phyloP scores from a whole-genome alignment of 2,113 vertebrate species.

The Austrofundulus limnaeus region DNA sequence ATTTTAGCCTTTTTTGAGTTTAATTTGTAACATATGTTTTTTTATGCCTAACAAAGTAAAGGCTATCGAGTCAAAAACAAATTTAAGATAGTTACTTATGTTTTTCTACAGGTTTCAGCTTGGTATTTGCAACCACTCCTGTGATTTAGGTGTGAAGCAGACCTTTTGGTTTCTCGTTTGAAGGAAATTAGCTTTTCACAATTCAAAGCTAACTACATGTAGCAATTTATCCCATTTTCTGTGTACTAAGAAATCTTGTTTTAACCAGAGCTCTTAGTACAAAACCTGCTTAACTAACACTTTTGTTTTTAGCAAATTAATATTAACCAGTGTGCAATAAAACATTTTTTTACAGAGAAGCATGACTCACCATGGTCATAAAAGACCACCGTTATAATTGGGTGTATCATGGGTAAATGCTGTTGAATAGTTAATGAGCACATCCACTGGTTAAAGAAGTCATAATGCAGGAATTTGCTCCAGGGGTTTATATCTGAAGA shows the following conservation, averaged over 20 bases:
- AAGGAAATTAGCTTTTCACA: conserved; percentile 42
- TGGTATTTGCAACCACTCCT: conserved; percentile 50
- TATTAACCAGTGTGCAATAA: conserved; percentile 10
- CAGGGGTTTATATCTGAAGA: conserved; percentile 10
- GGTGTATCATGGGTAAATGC: not conserved
- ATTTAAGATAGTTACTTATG: not conserved
- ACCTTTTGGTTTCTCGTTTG: conserved; percentile 51
- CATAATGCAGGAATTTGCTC: not conserved
- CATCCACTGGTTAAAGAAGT: conserved; percentile 33
- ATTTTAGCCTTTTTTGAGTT: not conserved
- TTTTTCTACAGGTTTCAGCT: conserved; percentile 50
- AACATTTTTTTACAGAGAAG: conserved; percentile 13
- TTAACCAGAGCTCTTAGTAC: conserved; percentile 24
- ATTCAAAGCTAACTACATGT: conserved; percentile 4
- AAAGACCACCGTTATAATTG: conserved; percentile 37
- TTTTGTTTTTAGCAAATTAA: conserved; percentile 24
- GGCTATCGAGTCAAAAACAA: not conserved
- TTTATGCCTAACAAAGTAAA: not conserved
- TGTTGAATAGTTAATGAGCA: conserved; percentile 4
- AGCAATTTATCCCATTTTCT: conserved; percentile 36
- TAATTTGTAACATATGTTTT: not conserved
- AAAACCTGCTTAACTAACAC: conserved; percentile 54
- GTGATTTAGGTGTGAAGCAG: conserved; percentile 33
- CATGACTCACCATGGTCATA: conserved; percentile 47
- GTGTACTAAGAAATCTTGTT: conserved; percentile 39